Percentiles rank a stretch among this genome's conserved stretches.
Evolutionary conservation across 2,113 vertebrate species (phyloP).

Genomic region (Irena cyanogastra): DNA sequence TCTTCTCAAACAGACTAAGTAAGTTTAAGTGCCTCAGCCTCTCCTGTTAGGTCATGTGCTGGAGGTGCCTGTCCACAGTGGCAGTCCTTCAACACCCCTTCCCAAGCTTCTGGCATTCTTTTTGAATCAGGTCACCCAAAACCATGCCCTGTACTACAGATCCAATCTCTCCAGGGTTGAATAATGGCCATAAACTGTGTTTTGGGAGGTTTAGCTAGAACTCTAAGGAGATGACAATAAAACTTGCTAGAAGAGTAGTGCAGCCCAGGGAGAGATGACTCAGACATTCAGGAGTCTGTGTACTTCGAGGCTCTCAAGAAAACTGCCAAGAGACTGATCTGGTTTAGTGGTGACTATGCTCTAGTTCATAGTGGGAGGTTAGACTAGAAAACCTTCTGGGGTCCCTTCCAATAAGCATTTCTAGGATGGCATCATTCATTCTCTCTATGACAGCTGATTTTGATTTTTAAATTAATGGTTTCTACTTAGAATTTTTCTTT

Average conservation of each 20-base stretch:
- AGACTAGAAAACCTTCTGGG: background rate
- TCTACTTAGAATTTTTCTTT: background rate
- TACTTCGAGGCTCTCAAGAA: background rate
- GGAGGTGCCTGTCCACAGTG: background rate
- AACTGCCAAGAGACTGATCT: background rate
- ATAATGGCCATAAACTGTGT: background rate
- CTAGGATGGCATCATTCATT: background rate
- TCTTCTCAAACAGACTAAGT: background rate
- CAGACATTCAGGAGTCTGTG: background rate
- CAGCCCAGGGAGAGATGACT: background rate
- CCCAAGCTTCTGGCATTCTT: background rate
- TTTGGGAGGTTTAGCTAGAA: background rate
- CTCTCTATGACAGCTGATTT: background rate
- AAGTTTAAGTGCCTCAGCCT: background rate
- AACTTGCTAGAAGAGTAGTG: background rate
- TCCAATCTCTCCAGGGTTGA: background rate
- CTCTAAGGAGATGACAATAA: background rate
- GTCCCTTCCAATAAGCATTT: background rate
- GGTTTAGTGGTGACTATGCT: background rate
- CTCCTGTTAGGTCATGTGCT: background rate
- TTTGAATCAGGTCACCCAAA: background rate
- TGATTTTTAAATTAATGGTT: background rate
- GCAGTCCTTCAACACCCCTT: background rate
- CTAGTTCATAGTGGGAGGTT: background rate
- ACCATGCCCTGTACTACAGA: background rate